Percentiles rank a stretch among this genome's conserved stretches.
These are phyloP conservation scores for Siphlonurus alternatus DNA, from an alignment of 2,888 invertebrate species.

Conservation along the genomic window DNA sequence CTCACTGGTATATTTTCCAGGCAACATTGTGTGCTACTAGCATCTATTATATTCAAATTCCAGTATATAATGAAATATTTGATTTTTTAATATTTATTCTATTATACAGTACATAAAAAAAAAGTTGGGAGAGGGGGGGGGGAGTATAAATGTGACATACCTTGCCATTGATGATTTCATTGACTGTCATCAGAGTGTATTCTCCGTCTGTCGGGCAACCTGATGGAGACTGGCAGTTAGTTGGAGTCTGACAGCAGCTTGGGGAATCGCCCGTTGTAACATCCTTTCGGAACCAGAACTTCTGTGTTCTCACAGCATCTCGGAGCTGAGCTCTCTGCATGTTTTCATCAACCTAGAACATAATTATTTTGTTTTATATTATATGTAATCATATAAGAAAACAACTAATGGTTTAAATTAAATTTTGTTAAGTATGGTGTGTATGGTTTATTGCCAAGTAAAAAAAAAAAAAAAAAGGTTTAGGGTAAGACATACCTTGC, in stretches of 20 bases:
- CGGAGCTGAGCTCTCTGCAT: slow-evolving; percentile 89
- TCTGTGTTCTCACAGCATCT: slow-evolving; percentile 64
- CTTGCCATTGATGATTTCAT: slow-evolving; percentile 95
- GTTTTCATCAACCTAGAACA: slow-evolving; percentile 70
- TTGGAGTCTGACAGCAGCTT: slow-evolving; percentile 21
- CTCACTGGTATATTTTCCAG: no score
- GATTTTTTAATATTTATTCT: slow-evolving; percentile 5
- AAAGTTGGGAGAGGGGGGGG: no score
- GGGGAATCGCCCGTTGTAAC: slow-evolving; percentile 27
- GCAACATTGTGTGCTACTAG: no score
- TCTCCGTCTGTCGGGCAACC: slow-evolving; percentile 31
- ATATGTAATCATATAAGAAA: background rate
- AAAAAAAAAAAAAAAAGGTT: background rate
- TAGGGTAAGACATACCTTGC: slow-evolving; percentile 44
- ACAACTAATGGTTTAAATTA: no score
- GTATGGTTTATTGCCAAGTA: no score
- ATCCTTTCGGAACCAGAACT: slow-evolving; percentile 88
- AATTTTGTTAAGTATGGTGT: no score
- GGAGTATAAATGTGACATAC: slow-evolving; percentile 28
- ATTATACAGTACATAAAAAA: no score
- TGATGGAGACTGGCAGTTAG: slow-evolving; percentile 30
- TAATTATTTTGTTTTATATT: no score
- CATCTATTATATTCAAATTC: no score
- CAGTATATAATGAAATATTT: slow-evolving; percentile 9
- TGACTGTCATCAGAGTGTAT: slow-evolving; percentile 69